phyloP scores from a whole-genome alignment of 2,797 vertebrate genomes.

The Protosalanx chinensis region DNA sequence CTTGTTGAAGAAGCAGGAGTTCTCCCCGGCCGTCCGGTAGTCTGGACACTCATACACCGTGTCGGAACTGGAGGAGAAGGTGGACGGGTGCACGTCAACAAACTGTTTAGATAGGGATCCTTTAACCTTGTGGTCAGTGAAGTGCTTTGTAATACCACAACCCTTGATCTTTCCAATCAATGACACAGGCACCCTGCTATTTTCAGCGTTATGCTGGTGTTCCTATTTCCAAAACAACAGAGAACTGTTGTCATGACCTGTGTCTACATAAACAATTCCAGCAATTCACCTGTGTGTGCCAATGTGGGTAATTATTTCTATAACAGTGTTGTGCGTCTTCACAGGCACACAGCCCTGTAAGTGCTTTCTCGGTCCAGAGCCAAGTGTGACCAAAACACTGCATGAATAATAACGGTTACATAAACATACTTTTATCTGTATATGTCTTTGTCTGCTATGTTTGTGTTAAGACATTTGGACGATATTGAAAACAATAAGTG shows the following conservation, averaged over 20 bases:
- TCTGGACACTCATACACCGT: constrained; percentile 82
- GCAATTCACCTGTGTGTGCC: background rate
- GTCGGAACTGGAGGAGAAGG: constrained; percentile 51
- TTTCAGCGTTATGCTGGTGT: background rate
- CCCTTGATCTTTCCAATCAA: background rate
- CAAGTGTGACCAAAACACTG: too few species aligned
- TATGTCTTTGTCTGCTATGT: too few species aligned
- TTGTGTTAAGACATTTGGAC: too few species aligned
- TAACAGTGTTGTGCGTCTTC: too few species aligned
- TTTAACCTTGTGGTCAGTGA: background rate
- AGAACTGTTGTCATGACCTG: background rate
- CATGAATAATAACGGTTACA: too few species aligned
- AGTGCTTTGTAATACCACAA: background rate
- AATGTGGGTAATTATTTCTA: background rate
- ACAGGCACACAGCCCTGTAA: too few species aligned
- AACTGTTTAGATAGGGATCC: background rate
- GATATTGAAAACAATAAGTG: background rate
- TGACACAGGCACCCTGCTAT: background rate
- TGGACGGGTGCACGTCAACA: background rate
- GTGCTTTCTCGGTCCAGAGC: too few species aligned
- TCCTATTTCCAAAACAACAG: constrained; percentile 1
- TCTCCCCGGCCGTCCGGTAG: constrained; percentile 81
- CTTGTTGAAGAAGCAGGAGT: constrained; percentile 93
- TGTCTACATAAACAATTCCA: constrained; percentile 22
- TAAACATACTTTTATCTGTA: too few species aligned